phyloP scores from a whole-genome alignment of 2,888 invertebrate species.

The Eledona agricola region DNA sequence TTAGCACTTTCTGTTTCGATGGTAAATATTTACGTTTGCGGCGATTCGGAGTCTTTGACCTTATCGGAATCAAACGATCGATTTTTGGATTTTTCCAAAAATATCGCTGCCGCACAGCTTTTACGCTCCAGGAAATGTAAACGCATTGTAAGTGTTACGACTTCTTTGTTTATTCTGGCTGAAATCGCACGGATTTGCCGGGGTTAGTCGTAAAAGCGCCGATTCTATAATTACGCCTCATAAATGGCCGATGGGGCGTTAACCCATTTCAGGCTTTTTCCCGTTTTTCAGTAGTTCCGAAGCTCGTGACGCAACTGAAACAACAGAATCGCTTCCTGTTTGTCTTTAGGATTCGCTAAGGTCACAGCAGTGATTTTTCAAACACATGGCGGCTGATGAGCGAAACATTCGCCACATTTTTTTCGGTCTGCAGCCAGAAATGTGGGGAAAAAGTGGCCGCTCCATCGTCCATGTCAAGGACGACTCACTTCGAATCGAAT shows the following conservation, averaged over 20 bases:
- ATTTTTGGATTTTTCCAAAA: slow-evolving; percentile 29
- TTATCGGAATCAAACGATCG: slow-evolving; percentile 14
- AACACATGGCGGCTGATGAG: slow-evolving; percentile 2
- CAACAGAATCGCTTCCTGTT: not conserved
- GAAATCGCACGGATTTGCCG: slow-evolving; percentile 34
- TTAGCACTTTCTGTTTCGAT: slow-evolving; percentile 24
- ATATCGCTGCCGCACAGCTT: slow-evolving; percentile 40
- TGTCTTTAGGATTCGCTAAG: slow-evolving; percentile 1
- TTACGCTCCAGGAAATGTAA: slow-evolving; percentile 48
- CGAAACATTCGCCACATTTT: slow-evolving; percentile 2
- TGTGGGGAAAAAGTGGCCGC: not conserved
- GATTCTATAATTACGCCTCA: slow-evolving; percentile 24
- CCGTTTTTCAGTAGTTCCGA: not conserved
- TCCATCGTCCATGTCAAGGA: slow-evolving; percentile 11
- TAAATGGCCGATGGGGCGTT: slow-evolving; percentile 18
- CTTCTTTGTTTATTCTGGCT: slow-evolving; percentile 32
- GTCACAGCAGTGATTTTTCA: not conserved
- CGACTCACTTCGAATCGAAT: slow-evolving; percentile 6
- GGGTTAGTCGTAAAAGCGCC: slow-evolving; percentile 26
- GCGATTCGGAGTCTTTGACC: slow-evolving; percentile 24
- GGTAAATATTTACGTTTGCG: slow-evolving; percentile 28
- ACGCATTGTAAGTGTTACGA: slow-evolving; percentile 35
- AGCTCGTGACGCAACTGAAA: not conserved
- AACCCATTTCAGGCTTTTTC: slow-evolving; percentile 10
- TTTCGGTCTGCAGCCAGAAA: slow-evolving; percentile 4